Conservation (phyloP, 2,797 vertebrate genomes). For the Graptemys geographica region DNA sequence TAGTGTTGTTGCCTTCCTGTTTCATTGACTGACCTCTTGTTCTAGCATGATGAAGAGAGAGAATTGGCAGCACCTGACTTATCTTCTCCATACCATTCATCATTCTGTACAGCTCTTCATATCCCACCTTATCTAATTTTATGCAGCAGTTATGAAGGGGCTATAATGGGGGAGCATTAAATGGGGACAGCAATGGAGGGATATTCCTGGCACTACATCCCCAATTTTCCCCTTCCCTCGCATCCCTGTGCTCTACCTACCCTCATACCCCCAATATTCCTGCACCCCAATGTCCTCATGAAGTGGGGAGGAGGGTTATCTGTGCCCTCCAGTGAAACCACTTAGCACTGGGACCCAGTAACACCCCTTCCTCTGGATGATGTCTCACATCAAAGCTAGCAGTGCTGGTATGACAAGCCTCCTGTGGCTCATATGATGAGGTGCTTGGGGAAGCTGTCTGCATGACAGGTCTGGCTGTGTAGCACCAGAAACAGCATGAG, state of each 20-base stretch:
- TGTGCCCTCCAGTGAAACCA: background rate
- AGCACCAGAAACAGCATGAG: background rate
- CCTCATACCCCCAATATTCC: background rate
- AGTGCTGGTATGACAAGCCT: background rate
- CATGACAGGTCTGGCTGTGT: background rate
- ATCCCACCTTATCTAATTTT: background rate
- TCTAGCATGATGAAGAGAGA: background rate
- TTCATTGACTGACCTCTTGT: rapidly evolving
- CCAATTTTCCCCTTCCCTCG: background rate
- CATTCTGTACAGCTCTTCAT: background rate
- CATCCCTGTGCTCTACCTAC: background rate
- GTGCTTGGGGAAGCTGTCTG: background rate
- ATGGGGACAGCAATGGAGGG: background rate
- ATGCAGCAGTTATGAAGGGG: background rate
- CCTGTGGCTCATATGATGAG: background rate
- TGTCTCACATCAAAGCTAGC: background rate
- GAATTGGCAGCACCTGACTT: background rate
- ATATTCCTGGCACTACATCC: background rate
- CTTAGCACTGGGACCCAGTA: background rate
- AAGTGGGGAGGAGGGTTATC: background rate
- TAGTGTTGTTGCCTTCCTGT: background rate
- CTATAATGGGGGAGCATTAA: background rate
- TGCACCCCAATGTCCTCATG: background rate
- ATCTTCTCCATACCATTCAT: background rate
- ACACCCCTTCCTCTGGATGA: background rate